Evolutionary conservation across 2,888 invertebrate species (phyloP), one percentile per base, ranked within the genome.

Genomic region (Papilio elwesi): DNA sequence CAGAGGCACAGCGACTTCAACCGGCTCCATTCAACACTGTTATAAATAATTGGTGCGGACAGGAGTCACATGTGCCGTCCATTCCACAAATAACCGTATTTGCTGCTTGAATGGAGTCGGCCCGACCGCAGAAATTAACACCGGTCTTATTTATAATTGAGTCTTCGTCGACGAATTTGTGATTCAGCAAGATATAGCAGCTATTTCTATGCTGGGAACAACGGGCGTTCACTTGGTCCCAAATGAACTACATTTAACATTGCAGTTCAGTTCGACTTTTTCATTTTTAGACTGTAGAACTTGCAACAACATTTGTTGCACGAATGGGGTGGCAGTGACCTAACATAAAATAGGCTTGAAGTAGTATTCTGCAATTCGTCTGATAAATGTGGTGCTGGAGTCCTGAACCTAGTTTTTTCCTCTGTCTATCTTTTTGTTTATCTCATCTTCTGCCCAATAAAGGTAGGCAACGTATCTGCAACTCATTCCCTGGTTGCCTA

Each of bases 71-170:
- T 68, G 67, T 67, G 67, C 53, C 38, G 68, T 68, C 15, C 70
- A 15, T 49, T 67, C 59, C 16, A 49, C 67, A 67, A 59, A 59
- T 47, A 67, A 71, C 67, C 71, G 47, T 67, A 67, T 71, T 67
- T 67, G 67, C 59, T 66, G 66, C 52, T 67, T 65, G 52, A 62
- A 71, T 66, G 67, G 59, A 67, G 43, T 52, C 51, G 52, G 43
- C n/a, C 12, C 67, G 71, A 67, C 71, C 71, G 67, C 71, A 67
- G 71, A 66, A 71, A 71, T 52, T 59, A 67, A 71, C 67, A 71
- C 59, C 16, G 62, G 67, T 71, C 51, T 71, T 70, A 70, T 64
- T 70, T 70, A 64, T 59, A 68, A 59, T 49, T 65, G 36, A 65
- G 53, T 53, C 48, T 57, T 16, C 16, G 57, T 48, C 55, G 16